These are phyloP conservation scores for Latrodectus geometricus DNA, from an alignment of 1,140 invertebrate genomes.

Conservation along the genomic window DNA sequence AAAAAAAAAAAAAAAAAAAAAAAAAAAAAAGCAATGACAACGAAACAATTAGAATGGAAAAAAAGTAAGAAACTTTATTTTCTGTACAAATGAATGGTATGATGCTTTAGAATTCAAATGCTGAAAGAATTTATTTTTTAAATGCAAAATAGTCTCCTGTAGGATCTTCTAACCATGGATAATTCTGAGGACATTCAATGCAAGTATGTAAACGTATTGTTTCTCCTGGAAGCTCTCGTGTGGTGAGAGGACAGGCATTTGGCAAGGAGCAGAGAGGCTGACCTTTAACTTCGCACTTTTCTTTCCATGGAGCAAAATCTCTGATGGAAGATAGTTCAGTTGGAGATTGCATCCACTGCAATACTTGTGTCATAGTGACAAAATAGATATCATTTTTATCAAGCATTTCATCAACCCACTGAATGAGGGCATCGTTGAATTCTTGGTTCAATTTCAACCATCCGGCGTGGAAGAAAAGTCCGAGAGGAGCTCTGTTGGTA, in stretches of 20 bases:
- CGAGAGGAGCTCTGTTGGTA: slow-evolving; percentile 91
- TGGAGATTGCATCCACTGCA: slow-evolving; percentile 98
- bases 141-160: slow-evolving; percentile 90
- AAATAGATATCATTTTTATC: slow-evolving; percentile 93
- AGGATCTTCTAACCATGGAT: slow-evolving; percentile 94
- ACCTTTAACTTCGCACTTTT: slow-evolving; percentile 94
- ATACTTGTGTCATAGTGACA: slow-evolving; percentile 96
- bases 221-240: slow-evolving; percentile 90
- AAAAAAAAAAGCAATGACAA: background rate
- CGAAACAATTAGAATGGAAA: background rate
- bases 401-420: slow-evolving; percentile 93
- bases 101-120: slow-evolving; percentile 13
- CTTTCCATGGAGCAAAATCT: slow-evolving; percentile 95
- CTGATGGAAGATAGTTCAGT: slow-evolving; percentile 86
- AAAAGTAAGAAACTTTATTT: slow-evolving; percentile 53
- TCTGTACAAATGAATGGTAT: slow-evolving; percentile 53
- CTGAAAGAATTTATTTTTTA: slow-evolving; percentile 63
- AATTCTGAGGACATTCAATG: slow-evolving; percentile 95
- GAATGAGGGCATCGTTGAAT: slow-evolving; percentile 91
- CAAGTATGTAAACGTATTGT: slow-evolving; percentile 92
- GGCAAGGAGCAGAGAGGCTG: slow-evolving; percentile 91
- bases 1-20: no score
- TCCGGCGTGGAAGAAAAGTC: slow-evolving; percentile 94
- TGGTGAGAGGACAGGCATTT: slow-evolving; percentile 89
- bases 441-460: slow-evolving; percentile 96